A percentile compares a stretch with the other conserved stretches of the same genome.
Conservation (phyloP, 2,888 invertebrate species). For the Hydriomena furcata region DNA sequence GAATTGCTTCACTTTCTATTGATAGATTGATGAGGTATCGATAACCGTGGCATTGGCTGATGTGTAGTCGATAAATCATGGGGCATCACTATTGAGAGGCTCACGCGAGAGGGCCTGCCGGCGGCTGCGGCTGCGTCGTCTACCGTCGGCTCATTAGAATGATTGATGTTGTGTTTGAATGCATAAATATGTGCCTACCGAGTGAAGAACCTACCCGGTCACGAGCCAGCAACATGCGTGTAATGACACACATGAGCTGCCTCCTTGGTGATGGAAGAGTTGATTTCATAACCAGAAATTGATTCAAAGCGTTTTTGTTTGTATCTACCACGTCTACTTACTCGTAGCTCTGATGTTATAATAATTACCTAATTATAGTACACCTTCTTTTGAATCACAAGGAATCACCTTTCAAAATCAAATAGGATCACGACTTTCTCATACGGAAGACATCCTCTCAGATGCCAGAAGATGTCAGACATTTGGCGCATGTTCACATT, state of each 20-base stretch:
- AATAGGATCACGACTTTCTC: too few relatives aligned
- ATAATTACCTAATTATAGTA: too few relatives aligned
- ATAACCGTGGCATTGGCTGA: conserved; percentile 35
- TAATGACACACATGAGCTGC: conserved; percentile 45
- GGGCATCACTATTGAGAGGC: conserved; percentile 52
- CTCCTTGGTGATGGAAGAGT: conserved; percentile 21
- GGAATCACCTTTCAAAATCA: too few relatives aligned
- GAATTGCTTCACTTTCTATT: conserved; percentile 34
- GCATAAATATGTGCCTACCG: conserved; percentile 70
- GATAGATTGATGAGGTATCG: conserved; percentile 41
- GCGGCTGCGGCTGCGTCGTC: conserved; percentile 48
- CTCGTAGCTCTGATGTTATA: too few relatives aligned
- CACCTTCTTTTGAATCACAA: too few relatives aligned
- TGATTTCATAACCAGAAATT: conserved; percentile 7
- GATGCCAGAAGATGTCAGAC: too few relatives aligned
- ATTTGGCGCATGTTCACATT: too few relatives aligned
- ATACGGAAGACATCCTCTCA: too few relatives aligned
- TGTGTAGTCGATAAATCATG: conserved; percentile 45
- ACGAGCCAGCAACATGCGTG: conserved; percentile 58
- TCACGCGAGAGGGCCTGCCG: conserved; percentile 56
- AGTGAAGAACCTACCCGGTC: conserved; percentile 58
- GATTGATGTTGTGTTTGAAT: conserved; percentile 78
- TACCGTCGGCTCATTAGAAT: conserved; percentile 76
- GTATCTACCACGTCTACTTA: too few relatives aligned
- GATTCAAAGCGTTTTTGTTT: too few relatives aligned